Evolutionary conservation across 2,888 invertebrate genomes (phyloP), one percentile per base, ranked within the genome.

Genomic region (Hirtodrosophila alboralis): DNA sequence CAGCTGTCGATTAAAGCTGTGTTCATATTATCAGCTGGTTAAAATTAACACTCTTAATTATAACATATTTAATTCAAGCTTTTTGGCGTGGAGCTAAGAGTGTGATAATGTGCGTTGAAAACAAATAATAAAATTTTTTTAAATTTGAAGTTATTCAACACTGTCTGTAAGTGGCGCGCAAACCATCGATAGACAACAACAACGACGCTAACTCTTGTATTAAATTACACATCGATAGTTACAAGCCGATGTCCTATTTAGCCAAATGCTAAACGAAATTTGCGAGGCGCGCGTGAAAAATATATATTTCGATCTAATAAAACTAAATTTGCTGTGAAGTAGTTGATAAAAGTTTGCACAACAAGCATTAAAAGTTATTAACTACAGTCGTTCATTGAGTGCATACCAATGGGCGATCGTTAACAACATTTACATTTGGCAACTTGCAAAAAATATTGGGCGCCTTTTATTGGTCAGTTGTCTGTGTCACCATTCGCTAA

Each of bases 211-310:
- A 49, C 41, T 27, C 49, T 27, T 45, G 8, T 21, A 6, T n/a
- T n/a, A n/a, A n/a, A n/a, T n/a, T n/a, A n/a, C n/a, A 6, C 47
- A 73, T 70, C 70, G 70, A 70, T 67, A 68, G 36, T 54, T 9
- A 16, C 18, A 36, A 48, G 10, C 18, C 38, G 38, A 51, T 59
- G 44, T 41, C 40, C 47, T 37, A 62, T 65, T 33, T 56, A 52
- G 58, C 75, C 59, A 58, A 74, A 79, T 27, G 65, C 65, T 33
- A 61, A 68, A 52, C 56, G 45, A 64, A 74, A 70, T 75, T 81
- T 52, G 84, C 81, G 53, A 69, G 58, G 84, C 84, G 81, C 79
- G 76, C 81, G 64, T 76, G 81, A 83, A 84, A 76, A 69, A 36
- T 44, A 52, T 23, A 23, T 8, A 23, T 57, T 69, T 33, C 41